Evolutionary conservation across 2,797 vertebrate species (phyloP).

Genomic region (Silurus lanzhouensis): DNA sequence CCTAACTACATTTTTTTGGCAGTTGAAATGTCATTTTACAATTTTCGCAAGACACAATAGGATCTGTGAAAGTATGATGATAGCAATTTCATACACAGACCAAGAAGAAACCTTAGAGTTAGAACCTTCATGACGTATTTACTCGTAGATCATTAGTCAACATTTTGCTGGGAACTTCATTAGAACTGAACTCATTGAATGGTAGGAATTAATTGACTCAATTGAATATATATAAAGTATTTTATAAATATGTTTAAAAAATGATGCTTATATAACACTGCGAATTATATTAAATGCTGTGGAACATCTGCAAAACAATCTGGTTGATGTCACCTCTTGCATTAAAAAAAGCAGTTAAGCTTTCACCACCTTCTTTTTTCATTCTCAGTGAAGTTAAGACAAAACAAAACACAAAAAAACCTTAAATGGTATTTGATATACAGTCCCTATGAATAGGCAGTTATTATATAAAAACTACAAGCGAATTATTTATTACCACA

Average conservation of each 20-base stretch:
- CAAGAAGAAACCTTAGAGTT: background rate
- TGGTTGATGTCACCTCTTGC: background rate
- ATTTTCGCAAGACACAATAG: background rate
- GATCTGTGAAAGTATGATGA: background rate
- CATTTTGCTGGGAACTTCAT: background rate
- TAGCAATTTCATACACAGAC: background rate
- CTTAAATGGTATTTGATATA: background rate
- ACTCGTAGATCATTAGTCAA: background rate
- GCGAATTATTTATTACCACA: background rate
- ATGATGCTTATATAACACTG: background rate
- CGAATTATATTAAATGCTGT: background rate
- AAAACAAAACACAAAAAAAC: background rate
- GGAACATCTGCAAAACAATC: background rate
- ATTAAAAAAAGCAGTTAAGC: background rate
- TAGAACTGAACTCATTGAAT: background rate
- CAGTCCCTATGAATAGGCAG: background rate
- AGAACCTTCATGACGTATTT: background rate
- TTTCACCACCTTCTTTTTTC: background rate
- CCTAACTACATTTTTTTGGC: background rate
- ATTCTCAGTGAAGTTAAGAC: background rate
- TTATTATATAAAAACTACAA: background rate
- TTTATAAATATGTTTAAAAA: too few relatives aligned
- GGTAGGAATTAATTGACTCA: too few relatives aligned
- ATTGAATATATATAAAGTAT: too few relatives aligned
- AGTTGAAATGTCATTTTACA: background rate